Evolutionary conservation across 2,888 invertebrate species (phyloP), one percentile per base, ranked within the genome.

Genomic region (Rhagium mordax): DNA sequence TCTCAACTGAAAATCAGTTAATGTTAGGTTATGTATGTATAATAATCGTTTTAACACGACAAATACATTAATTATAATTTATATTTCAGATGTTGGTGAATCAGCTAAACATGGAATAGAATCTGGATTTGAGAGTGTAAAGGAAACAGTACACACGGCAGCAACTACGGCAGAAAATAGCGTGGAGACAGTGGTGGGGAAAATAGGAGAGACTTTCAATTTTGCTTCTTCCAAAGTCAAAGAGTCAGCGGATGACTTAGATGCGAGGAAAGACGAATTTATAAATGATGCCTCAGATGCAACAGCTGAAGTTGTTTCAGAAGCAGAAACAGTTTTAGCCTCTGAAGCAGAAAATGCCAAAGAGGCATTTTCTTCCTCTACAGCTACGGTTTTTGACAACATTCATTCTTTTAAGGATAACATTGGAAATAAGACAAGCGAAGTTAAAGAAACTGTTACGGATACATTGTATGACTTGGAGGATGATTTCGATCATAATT

Each of bases 281-380:
- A 18, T 80, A 0, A 78, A 81, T 27, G 83, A 81, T 70, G 78
- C 78, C 4, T 73, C 82, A 16, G 85, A 85, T 60, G 74, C 76
- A 6, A 77, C 82, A 3, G 79, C 80, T 10, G 87, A 87, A 76
- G 86, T 83, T 13, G 83, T 86, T 10, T 86, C 86, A 2, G 85
- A 86, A 75, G 84, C 86, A 13, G 86, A 86, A 77, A 87, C 86
- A 1, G 84, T 86, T 0, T 60, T 86, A 53, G 82, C 82, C 6
- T 85, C 85, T 1, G 86, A 78, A 66, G 60, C 69, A 6, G 61
- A 69, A 13, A 49, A 60, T 33, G 49, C 61, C 21, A 33, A 66
- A 18, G 74, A 78, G 20, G 76, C 74, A 7, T 75, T 78, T 21
- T 70, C 72, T 18, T 70, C 73, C 18, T 71, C 72, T 16, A 68